Evolutionary conservation across 2,113 vertebrate species (phyloP).

Genomic region (Gadus macrocephalus): DNA sequence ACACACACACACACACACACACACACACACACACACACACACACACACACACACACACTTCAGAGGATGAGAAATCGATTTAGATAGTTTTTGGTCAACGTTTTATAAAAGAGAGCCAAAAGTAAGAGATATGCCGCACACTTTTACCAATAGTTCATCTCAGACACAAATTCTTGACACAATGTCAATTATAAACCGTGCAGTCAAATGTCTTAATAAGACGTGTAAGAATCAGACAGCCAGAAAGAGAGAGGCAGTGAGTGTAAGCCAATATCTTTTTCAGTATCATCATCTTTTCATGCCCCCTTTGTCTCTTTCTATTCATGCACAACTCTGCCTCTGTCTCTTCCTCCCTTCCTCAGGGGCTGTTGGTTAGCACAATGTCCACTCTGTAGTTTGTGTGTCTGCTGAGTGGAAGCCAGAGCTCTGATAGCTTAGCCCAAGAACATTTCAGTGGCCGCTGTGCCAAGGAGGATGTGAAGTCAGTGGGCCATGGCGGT

Average conservation of each 20-base stretch:
- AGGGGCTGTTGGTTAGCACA: conserved; percentile 15
- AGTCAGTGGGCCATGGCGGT: conserved; percentile 8
- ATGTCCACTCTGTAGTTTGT: conserved; percentile 38
- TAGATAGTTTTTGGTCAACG: no score
- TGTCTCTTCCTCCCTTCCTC: conserved; percentile 20
- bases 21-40: no score
- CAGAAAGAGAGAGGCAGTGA: background rate
- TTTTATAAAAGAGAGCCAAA: no score
- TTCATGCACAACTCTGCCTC: background rate
- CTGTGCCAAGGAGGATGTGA: conserved; percentile 13
- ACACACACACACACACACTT: no score
- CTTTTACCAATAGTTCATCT: background rate
- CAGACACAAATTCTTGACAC: background rate
- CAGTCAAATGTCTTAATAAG: background rate
- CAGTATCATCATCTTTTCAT: conserved; percentile 9
- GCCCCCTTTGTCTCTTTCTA: background rate
- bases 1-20: no score
- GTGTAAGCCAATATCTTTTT: conserved; percentile 14
- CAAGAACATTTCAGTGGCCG: conserved; percentile 26
- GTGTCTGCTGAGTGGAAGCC: conserved; percentile 21
- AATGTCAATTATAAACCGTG: background rate
- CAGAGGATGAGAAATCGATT: background rate
- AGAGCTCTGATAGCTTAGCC: conserved; percentile 16
- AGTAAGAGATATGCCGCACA: background rate
- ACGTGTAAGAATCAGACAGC: background rate